These are phyloP conservation scores for Pocillopora damicornis DNA, from an alignment of 64 coral and sea anemone genomes.

Conservation along the genomic window DNA sequence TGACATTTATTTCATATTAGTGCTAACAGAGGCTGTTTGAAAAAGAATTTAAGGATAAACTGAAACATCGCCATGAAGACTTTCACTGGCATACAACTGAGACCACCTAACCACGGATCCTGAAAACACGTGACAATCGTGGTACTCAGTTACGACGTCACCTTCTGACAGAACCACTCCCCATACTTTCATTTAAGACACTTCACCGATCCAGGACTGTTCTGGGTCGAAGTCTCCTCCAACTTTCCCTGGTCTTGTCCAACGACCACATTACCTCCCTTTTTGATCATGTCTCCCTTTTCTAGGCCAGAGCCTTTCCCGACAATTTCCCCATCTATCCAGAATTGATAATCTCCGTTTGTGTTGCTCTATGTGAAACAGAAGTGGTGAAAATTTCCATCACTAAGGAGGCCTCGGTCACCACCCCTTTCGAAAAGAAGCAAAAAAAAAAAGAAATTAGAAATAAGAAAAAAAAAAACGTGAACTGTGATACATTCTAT, in stretches of 20 bases:
- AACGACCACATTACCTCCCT: slow-evolving; percentile 27
- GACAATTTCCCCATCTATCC: neutral
- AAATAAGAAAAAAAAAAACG: no score
- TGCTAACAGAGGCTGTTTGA: no score
- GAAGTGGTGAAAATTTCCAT: neutral
- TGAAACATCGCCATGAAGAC: neutral
- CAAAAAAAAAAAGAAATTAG: neutral
- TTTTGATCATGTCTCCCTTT: neutral
- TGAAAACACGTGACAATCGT: neutral
- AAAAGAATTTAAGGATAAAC: no score
- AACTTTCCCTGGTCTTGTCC: slow-evolving; percentile 50
- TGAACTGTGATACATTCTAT: no score
- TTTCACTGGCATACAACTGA: neutral
- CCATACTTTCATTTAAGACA: slow-evolving; percentile 42
- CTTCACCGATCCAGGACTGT: slow-evolving; percentile 26
- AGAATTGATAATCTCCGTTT: neutral
- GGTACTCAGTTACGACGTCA: neutral
- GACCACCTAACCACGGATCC: neutral
- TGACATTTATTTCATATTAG: no score
- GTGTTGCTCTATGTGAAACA: neutral
- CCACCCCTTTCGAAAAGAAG: neutral
- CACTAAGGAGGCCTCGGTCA: neutral
- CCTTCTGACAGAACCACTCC: slow-evolving; percentile 16
- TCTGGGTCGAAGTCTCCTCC: slow-evolving; percentile 43
- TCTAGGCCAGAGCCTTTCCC: neutral